phyloP scores from a whole-genome alignment of 2,888 invertebrate species.

The Phaedon cochleariae region DNA sequence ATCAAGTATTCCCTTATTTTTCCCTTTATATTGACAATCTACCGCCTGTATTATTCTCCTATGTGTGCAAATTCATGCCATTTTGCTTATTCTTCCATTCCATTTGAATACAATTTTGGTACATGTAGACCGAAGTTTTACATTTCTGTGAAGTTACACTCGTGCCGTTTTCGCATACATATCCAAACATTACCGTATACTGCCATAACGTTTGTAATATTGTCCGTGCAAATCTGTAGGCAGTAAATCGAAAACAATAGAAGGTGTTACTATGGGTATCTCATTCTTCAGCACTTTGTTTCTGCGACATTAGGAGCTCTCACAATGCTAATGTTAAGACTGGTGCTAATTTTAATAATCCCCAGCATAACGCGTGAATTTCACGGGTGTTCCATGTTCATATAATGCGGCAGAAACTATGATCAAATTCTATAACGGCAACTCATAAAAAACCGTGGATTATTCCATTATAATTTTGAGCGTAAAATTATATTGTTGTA shows the following conservation, averaged over 20 bases:
- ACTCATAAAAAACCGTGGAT: not conserved
- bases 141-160: slow-evolving; percentile 48
- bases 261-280: slow-evolving; percentile 50
- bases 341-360: slow-evolving; percentile 25
- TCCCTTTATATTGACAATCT: not conserved
- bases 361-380: slow-evolving; percentile 20
- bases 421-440: slow-evolving; percentile 10
- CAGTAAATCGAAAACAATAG: slow-evolving; percentile 53
- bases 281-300: slow-evolving; percentile 45
- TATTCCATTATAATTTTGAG: not conserved
- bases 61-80: slow-evolving; percentile 53
- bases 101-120: slow-evolving; percentile 60
- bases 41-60: slow-evolving; percentile 38
- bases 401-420: slow-evolving; percentile 15
- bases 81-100: slow-evolving; percentile 50
- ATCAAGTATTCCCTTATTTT: not conserved
- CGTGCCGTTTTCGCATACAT: slow-evolving; percentile 55
- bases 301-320: slow-evolving; percentile 5
- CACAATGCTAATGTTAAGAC: not conserved
- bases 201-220: slow-evolving; percentile 57
- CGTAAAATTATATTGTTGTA: not conserved
- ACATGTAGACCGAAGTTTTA: slow-evolving; percentile 53
- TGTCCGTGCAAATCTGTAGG: slow-evolving; percentile 46
- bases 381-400: slow-evolving; percentile 24
- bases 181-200: slow-evolving; percentile 50